Percentiles rank a stretch among this genome's conserved stretches.
Evolutionary conservation across 2,113 vertebrate genomes (phyloP).

Genomic region (Pachypanchax playfairii): DNA sequence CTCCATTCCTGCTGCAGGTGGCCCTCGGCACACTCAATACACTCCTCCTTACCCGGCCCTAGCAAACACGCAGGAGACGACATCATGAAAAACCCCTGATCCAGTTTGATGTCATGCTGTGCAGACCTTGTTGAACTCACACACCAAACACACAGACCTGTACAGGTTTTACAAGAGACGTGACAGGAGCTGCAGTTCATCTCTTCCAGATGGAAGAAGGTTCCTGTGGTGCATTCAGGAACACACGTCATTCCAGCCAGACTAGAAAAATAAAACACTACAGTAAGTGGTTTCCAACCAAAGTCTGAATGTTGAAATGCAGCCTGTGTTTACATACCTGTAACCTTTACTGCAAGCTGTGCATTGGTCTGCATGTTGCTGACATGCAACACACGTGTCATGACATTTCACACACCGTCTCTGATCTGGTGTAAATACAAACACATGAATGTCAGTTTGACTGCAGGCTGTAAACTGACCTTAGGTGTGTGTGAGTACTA

Average conservation of each 20-base stretch:
- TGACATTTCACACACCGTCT: slow-evolving; percentile 86
- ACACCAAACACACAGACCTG: slow-evolving; percentile 74
- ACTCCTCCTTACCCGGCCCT: slow-evolving; percentile 84
- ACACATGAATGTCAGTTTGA: not conserved
- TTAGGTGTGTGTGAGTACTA: too few relatives aligned
- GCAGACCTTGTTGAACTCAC: not conserved
- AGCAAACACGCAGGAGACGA: not conserved
- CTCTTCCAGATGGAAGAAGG: slow-evolving; percentile 85
- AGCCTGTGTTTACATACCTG: slow-evolving; percentile 77
- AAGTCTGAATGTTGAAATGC: not conserved
- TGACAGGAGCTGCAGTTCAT: slow-evolving; percentile 85
- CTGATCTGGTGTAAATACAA: slow-evolving; percentile 75
- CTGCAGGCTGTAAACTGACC: not conserved
- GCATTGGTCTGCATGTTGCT: slow-evolving; percentile 82
- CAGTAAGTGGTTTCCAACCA: not conserved
- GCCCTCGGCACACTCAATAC: slow-evolving; percentile 80
- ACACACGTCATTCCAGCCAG: slow-evolving; percentile 87
- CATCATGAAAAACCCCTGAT: not conserved
- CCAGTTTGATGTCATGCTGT: not conserved
- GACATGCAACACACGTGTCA: slow-evolving; percentile 85
- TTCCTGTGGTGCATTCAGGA: slow-evolving; percentile 84
- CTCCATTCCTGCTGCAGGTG: slow-evolving; percentile 84
- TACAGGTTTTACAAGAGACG: slow-evolving; percentile 80
- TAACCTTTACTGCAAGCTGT: slow-evolving; percentile 86
- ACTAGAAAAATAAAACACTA: slow-evolving; percentile 61